Percentiles rank a stretch among this genome's conserved stretches.
These are phyloP conservation scores for Solenopsis fugax DNA, from an alignment of 1,140 invertebrate genomes.

Conservation along the genomic window DNA sequence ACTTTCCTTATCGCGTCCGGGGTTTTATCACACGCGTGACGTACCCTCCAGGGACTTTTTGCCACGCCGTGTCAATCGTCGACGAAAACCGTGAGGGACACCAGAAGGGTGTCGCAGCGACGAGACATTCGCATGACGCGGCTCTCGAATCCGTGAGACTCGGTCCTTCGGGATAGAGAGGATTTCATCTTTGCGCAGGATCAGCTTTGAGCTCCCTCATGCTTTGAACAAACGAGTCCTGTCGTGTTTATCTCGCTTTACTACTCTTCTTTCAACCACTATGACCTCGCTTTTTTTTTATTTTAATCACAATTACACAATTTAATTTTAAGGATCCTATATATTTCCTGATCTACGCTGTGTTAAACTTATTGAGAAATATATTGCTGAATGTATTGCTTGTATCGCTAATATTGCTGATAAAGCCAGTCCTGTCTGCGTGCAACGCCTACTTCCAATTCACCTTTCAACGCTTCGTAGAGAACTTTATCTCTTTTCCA, in stretches of 20 bases:
- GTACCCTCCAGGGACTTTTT: conserved; percentile 53
- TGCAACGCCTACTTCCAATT: background rate
- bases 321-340: background rate
- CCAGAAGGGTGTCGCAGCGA: conserved; percentile 31
- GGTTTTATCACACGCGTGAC: conserved; percentile 58
- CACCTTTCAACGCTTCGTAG: background rate
- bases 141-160: conserved; percentile 25
- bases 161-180: conserved; percentile 28
- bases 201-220: conserved; percentile 7
- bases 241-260: background rate
- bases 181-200: conserved; percentile 31
- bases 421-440: background rate
- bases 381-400: background rate
- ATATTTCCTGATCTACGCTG: background rate
- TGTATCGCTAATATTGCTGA: background rate
- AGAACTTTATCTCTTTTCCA: background rate
- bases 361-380: background rate
- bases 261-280: background rate
- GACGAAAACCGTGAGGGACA: conserved; percentile 25
- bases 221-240: background rate
- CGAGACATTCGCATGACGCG: conserved; percentile 30
- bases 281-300: background rate
- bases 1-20: conserved; percentile 55
- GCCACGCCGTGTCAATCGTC: conserved; percentile 51
- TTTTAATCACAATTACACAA: background rate